These are phyloP conservation scores for Zingel zingel DNA, from an alignment of 2,113 vertebrate species.

Conservation along the genomic window DNA sequence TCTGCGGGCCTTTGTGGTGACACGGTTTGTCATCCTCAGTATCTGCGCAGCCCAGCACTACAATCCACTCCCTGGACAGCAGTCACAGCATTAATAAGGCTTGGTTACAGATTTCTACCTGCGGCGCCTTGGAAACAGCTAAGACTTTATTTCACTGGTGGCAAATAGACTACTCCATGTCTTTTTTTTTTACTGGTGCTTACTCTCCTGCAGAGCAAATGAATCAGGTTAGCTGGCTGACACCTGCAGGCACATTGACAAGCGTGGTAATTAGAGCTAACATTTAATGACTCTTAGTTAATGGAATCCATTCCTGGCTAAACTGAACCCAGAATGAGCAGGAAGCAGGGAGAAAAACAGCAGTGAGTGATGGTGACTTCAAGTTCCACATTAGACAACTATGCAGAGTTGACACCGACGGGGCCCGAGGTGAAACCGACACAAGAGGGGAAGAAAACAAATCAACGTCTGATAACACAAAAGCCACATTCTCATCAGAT, in stretches of 20 bases:
- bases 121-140: conserved; percentile 38
- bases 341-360: conserved; percentile 64
- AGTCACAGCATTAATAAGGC: conserved; percentile 48
- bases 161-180: conserved; percentile 6
- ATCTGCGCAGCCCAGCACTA: conserved; percentile 65
- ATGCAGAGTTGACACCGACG: conserved; percentile 38
- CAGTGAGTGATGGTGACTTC: conserved; percentile 61
- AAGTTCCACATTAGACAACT: conserved; percentile 52
- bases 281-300: conserved; percentile 98
- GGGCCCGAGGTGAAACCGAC: conserved; percentile 53
- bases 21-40: conserved; percentile 53
- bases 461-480: conserved; percentile 50
- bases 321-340: conserved; percentile 88
- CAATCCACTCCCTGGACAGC: conserved; percentile 80
- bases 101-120: conserved; percentile 49
- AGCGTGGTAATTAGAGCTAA: conserved; percentile 94
- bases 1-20: conserved; percentile 61
- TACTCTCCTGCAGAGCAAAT: conserved; percentile 81
- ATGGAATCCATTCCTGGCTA: conserved; percentile 93
- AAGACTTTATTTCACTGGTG: conserved; percentile 45
- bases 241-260: conserved; percentile 94
- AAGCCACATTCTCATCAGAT: conserved; percentile 53
- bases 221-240: conserved; percentile 85
- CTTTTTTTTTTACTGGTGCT: conserved; percentile 25
- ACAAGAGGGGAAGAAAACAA: conserved; percentile 39